Conservation (phyloP, 2,888 invertebrate species). For the Tholera decimalis region DNA sequence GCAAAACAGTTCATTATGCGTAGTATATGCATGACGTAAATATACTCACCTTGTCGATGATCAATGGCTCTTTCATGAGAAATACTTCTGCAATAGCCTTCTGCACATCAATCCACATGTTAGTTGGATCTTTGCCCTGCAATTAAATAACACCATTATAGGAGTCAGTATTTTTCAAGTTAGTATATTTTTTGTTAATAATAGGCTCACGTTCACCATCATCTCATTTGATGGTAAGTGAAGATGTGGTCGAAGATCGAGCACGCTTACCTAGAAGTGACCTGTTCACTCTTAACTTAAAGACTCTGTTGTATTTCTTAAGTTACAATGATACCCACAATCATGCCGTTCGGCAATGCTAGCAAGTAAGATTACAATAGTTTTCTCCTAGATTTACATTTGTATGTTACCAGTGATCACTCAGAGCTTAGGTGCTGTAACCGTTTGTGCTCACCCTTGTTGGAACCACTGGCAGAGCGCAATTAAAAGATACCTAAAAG, state of each 20-base stretch:
- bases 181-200: no score
- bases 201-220: no score
- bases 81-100: constrained; percentile 94
- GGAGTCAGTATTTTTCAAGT: no score
- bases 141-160: constrained; percentile 29
- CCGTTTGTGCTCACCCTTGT: not conserved
- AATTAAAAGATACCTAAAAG: no score
- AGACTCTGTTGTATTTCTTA: no score
- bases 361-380: not conserved
- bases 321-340: no score
- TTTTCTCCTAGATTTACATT: not conserved
- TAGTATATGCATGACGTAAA: not conserved
- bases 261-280: no score
- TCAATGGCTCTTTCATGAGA: constrained; percentile 93
- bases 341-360: not conserved
- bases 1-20: no score
- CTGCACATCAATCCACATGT: constrained; percentile 96
- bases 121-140: constrained; percentile 93
- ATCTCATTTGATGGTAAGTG: no score
- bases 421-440: not conserved
- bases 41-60: constrained; percentile 91
- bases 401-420: no score
- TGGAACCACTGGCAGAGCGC: not conserved
- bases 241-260: no score
- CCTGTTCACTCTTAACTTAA: no score